phyloP scores from a whole-genome alignment of 2,113 vertebrate genomes.

The Gymnorhina tibicen region DNA sequence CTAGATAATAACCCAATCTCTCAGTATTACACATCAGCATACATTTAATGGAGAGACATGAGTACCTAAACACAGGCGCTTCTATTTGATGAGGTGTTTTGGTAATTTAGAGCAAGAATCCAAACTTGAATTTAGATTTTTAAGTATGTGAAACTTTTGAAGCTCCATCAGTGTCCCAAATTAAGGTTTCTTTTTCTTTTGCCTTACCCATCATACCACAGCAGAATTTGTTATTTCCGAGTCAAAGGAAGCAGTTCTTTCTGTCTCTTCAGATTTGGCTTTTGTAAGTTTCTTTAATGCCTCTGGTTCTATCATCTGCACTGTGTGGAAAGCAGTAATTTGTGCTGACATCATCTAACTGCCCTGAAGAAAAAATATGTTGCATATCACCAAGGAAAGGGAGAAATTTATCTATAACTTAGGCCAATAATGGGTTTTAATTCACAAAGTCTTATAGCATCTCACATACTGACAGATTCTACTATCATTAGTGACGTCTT shows the following conservation, averaged over 20 bases:
- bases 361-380: conserved; percentile 39
- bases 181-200: neutral
- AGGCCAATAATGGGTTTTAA: conserved; percentile 7
- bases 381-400: neutral
- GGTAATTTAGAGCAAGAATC: neutral
- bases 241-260: neutral
- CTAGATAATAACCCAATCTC: neutral
- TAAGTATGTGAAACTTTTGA: neutral
- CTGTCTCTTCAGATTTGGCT: conserved; percentile 19
- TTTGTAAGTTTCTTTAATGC: conserved; percentile 13
- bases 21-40: neutral
- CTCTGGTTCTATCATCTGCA: conserved; percentile 6
- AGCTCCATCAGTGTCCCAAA: neutral
- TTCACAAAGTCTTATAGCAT: neutral
- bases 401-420: conserved; percentile 34
- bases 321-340: conserved; percentile 23
- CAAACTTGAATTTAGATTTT: neutral
- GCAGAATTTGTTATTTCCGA: conserved; percentile 10
- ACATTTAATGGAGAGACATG: neutral
- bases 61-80: neutral
- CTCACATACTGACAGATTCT: neutral
- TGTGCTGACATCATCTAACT: conserved; percentile 49
- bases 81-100: neutral
- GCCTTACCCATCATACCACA: neutral
- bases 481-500: neutral